Conservation (phyloP, 2,888 invertebrate genomes). For the Diplolepis rosae region DNA sequence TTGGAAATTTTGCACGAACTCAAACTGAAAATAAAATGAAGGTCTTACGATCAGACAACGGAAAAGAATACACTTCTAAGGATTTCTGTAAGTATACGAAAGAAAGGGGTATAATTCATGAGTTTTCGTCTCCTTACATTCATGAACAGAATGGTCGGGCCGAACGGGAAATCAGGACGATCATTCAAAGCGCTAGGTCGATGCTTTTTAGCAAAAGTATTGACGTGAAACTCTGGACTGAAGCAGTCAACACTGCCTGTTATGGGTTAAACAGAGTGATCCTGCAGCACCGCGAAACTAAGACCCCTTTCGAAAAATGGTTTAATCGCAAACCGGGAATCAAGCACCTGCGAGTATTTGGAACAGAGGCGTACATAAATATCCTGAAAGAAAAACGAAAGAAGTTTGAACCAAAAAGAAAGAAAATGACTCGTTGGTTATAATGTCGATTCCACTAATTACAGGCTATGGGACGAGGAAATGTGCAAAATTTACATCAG, state of each 20-base stretch:
- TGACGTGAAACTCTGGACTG: slow-evolving; percentile 54
- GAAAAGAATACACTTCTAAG: not conserved
- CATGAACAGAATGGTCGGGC: no score
- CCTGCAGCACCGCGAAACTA: slow-evolving; percentile 43
- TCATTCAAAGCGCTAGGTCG: slow-evolving; percentile 30
- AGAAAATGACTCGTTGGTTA: slow-evolving; percentile 42
- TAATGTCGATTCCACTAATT: slow-evolving; percentile 39
- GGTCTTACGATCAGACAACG: slow-evolving; percentile 25
- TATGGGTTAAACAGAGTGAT: slow-evolving; percentile 53
- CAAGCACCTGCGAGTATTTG: slow-evolving; percentile 54
- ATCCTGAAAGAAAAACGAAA: slow-evolving; percentile 36
- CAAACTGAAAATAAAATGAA: slow-evolving; percentile 32
- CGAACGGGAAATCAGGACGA: slow-evolving; percentile 30
- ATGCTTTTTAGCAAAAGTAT: slow-evolving; percentile 24
- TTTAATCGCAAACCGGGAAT: slow-evolving; percentile 42
- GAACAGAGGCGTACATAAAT: slow-evolving; percentile 36
- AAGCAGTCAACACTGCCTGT: slow-evolving; percentile 52
- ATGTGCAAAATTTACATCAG: slow-evolving; percentile 53
- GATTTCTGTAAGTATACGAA: not conserved
- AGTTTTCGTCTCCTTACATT: slow-evolving; percentile 33
- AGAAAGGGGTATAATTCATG: slow-evolving; percentile 33
- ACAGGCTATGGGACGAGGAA: slow-evolving; percentile 50
- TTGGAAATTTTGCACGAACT: no score
- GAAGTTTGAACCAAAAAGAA: slow-evolving; percentile 36
- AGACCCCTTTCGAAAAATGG: slow-evolving; percentile 32